Percentiles rank a stretch among this genome's conserved stretches.
Conservation (phyloP, 2,113 vertebrate genomes). For the Sturnus vulgaris region DNA sequence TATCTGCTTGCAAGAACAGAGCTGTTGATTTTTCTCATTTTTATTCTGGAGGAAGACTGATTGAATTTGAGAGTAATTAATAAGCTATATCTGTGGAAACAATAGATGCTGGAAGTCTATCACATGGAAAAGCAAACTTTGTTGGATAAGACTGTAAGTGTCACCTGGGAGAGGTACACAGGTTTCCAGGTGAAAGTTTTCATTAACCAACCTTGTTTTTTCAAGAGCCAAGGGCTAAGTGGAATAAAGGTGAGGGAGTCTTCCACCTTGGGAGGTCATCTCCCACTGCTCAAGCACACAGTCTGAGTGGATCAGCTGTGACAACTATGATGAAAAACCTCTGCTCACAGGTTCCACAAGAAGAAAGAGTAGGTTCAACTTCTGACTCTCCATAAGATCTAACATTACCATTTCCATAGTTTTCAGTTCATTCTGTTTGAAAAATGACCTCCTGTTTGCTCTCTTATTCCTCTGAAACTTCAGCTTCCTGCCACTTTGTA, state of each 20-base stretch:
- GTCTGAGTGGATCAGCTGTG: background rate
- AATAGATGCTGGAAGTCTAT: background rate
- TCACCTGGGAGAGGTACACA: background rate
- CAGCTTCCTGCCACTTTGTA: background rate
- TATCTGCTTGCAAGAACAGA: conserved; percentile 9
- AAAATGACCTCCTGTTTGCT: background rate
- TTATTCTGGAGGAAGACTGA: background rate
- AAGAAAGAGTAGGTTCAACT: background rate
- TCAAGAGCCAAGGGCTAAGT: background rate
- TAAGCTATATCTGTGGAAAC: conserved; percentile 10
- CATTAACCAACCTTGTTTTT: background rate
- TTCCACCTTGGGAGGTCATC: background rate
- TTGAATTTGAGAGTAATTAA: conserved; percentile 28
- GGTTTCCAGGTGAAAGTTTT: background rate
- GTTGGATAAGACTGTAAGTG: background rate
- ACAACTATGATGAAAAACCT: background rate
- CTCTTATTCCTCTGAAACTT: background rate
- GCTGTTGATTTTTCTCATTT: conserved; percentile 6
- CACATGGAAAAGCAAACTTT: background rate
- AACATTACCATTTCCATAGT: background rate
- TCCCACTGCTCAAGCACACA: background rate
- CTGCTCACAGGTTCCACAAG: background rate
- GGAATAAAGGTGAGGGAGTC: background rate
- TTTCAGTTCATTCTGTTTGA: background rate
- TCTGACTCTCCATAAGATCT: background rate